These are phyloP conservation scores for Chrysocyon brachyurus DNA, from an alignment of 2,797 vertebrate genomes.

Conservation along the genomic window DNA sequence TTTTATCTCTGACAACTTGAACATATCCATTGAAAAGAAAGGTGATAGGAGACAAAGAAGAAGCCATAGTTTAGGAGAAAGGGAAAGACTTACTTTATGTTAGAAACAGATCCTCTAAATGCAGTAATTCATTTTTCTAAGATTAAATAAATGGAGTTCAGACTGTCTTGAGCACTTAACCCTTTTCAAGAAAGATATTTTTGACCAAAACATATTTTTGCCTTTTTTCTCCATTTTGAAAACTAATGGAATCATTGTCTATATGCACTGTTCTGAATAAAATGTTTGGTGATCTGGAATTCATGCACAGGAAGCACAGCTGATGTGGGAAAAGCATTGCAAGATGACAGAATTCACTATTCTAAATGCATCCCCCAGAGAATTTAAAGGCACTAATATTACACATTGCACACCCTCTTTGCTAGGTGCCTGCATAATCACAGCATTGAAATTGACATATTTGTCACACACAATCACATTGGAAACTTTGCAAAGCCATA, in stretches of 20 bases:
- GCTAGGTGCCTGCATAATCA: slow-evolving; percentile 72
- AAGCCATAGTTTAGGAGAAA: neutral
- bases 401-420: slow-evolving; percentile 12
- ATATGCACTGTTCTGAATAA: slow-evolving; percentile 48
- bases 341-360: slow-evolving; percentile 69
- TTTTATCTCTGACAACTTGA: slow-evolving; percentile 69
- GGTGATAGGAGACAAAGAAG: neutral
- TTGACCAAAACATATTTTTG: neutral
- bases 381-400: slow-evolving; percentile 55
- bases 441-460: slow-evolving; percentile 62
- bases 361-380: slow-evolving; percentile 64
- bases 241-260: slow-evolving; percentile 50
- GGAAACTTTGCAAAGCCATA: slow-evolving; percentile 74
- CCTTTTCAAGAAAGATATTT: slow-evolving; percentile 46
- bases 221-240: slow-evolving; percentile 40
- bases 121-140: slow-evolving; percentile 44
- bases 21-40: slow-evolving; percentile 32
- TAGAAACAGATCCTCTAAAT: slow-evolving; percentile 49
- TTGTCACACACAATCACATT: slow-evolving; percentile 75
- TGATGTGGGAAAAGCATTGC: slow-evolving; percentile 29
- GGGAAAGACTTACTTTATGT: neutral
- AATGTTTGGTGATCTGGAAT: slow-evolving; percentile 26
- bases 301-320: slow-evolving; percentile 5
- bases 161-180: slow-evolving; percentile 10
- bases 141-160: slow-evolving; percentile 33